Evolutionary conservation across 2,113 vertebrate species (phyloP).

Genomic region (Trochalopteron elliotii): DNA sequence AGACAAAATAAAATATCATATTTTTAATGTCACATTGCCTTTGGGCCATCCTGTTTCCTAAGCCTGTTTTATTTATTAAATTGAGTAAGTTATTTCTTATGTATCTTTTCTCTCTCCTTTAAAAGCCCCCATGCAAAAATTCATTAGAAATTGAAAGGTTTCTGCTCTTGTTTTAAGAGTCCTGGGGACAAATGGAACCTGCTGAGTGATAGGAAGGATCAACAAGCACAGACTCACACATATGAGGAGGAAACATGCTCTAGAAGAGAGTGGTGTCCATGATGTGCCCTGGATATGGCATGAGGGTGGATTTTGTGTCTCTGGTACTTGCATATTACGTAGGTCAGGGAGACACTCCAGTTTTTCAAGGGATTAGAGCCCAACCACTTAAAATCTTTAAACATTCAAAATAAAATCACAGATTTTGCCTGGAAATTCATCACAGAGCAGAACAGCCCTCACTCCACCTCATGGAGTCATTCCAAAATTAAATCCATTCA

Average conservation of each 20-base stretch:
- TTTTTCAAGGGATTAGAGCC: not conserved
- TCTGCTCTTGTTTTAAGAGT: not conserved
- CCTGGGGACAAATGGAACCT: not conserved
- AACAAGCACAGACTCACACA: not conserved
- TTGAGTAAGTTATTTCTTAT: not conserved
- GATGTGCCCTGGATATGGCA: not conserved
- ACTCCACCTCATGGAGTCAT: not conserved
- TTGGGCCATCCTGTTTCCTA: not conserved
- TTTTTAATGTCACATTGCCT: not conserved
- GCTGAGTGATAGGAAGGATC: not conserved
- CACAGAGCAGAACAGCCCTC: not conserved
- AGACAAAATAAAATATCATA: not conserved
- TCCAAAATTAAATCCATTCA: not conserved
- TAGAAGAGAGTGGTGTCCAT: not conserved
- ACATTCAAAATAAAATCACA: not conserved
- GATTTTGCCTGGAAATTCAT: not conserved
- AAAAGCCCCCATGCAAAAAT: not conserved
- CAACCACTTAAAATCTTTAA: not conserved
- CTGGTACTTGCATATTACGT: not conserved
- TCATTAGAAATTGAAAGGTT: not conserved
- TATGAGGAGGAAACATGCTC: not conserved
- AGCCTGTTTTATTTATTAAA: not conserved
- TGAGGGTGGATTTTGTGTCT: not conserved
- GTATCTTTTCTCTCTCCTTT: not conserved
- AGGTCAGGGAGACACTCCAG: not conserved